Evolutionary conservation across 2,113 vertebrate species (phyloP).

Genomic region (Scolopax mira): DNA sequence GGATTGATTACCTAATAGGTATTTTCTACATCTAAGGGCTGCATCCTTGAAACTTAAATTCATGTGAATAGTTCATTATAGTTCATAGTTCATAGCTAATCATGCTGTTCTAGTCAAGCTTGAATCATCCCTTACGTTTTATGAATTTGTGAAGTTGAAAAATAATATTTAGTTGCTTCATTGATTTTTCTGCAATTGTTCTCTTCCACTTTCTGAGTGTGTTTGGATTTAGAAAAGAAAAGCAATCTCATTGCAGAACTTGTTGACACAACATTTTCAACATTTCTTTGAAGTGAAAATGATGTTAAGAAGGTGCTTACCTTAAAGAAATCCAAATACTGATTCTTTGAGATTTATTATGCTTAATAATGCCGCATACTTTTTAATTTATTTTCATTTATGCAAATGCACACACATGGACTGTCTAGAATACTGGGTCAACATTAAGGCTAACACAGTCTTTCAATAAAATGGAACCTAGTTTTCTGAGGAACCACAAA

Average conservation of each 20-base stretch:
- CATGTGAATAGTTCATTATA: not conserved
- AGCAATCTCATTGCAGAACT: not conserved
- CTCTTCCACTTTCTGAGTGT: not conserved
- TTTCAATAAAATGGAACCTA: not conserved
- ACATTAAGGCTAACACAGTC: not conserved
- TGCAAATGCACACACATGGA: not conserved
- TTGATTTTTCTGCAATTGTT: not conserved
- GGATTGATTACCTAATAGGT: slow-evolving; percentile 3
- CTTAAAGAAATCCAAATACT: not conserved
- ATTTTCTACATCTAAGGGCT: not conserved
- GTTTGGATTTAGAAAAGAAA: not conserved
- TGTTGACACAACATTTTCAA: slow-evolving; percentile 3
- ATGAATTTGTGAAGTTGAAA: not conserved
- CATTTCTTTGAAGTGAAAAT: not conserved
- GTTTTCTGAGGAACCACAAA: not conserved
- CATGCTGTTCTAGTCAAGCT: not conserved
- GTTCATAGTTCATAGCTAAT: not conserved
- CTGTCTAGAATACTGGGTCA: not conserved
- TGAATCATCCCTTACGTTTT: not conserved
- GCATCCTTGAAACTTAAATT: not conserved
- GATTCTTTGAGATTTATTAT: not conserved
- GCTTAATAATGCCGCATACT: not conserved
- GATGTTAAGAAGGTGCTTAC: not conserved
- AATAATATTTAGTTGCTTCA: not conserved
- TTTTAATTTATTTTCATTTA: not conserved